Evolutionary conservation across 35 echinoderm and acorn worm genomes (phyloP), one percentile per base, ranked within the genome.

Genomic region (Heliocidaris erythrogramma): DNA sequence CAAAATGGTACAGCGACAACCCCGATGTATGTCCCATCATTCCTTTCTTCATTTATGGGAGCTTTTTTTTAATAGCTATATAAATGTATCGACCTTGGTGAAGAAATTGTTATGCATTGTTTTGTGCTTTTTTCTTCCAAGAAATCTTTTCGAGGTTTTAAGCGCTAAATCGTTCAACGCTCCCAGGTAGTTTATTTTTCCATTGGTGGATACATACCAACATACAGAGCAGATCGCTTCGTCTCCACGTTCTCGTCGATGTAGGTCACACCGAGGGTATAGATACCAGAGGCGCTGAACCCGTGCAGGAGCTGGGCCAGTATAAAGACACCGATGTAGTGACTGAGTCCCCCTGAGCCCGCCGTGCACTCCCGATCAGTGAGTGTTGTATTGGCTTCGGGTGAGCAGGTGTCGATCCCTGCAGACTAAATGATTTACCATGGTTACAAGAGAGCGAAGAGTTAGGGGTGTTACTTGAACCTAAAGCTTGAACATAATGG

Each of bases 161-260:
- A 42, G 35, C 0, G 35, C 35, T 42, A 42, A 42, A 42, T 42
- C 35, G 35, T 42, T 42, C 35, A 42, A 42, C 35, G 35, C n/a
- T n/a, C n/a, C n/a, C n/a, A n/a, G n/a, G n/a, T n/a, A n/a, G 35
- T 42, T 42, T 42, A 1, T 42, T 42, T 42, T 42, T 42, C 59
- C 59, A 60, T 11, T 60, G 35, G 24, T 87, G 9, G 12, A 47
- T 95, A 85, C 59, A 88, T 61, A 97, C 96, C 96, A 9, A 95
- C 88, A 60, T 97, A 97, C 9, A 85, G 31, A 49, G 96, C 78
- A 2, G 94, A 91, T 9, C 84, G 84, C 90, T 92, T 95, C 1
- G 94, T 92, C 52, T 89, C 93, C 7, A 97, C 96, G 30, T 95
- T 97, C 92, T 97, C 96, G 50, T 97, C 96, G 12, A 97, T 95